Evolutionary conservation across 2,797 vertebrate genomes (phyloP), one percentile per base, ranked within the genome.

Genomic region (Benthosema pterotum): DNA sequence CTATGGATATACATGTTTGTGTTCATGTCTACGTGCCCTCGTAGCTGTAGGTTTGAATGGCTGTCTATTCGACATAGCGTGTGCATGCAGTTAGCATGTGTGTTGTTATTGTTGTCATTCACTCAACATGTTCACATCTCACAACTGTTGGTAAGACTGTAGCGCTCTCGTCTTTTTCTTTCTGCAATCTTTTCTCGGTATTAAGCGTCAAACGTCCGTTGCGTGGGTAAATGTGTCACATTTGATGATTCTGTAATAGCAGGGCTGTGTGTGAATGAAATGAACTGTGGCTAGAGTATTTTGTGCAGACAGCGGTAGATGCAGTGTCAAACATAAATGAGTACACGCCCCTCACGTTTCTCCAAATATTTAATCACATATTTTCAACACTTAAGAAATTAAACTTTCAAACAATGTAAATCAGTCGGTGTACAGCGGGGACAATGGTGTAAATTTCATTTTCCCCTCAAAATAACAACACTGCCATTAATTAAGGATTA

Each of bases 31-130:
- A 0, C 11, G 42, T 17, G 15, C 5, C 18, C 2, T 43, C 42
- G 22, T 7, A n/a, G 11, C n/a, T 12, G 45, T 38, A 9, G 32
- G 7, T 38, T 38, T 58, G 15, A 14, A 18, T 43, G 19, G 56
- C 46, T 11, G 32, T n/a, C n/a, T 19, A 14, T 11, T 3, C 53
- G 28, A 16, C n/a, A 3, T 25, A 46, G 18, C 57, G 9, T 38
- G 32, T 38, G 22, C 8, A 25, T 62, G 61, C 51, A 67, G 62
- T 58, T 72, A 75, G 60, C 57, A 2, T 32, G 43, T 46, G 2
- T 43, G 63, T 67, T 13, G n/a, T 38, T 25, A 25, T 11, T 46
- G 45, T 46, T 4, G 14, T 46, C 13, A 46, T 38, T 46, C 7
- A 54, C 15, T n/a, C 19, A 22, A 22, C 19, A 22, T 22, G n/a